These are phyloP conservation scores for Drosophila kokeensis DNA, from an alignment of 2,888 invertebrate genomes.

Conservation along the genomic window DNA sequence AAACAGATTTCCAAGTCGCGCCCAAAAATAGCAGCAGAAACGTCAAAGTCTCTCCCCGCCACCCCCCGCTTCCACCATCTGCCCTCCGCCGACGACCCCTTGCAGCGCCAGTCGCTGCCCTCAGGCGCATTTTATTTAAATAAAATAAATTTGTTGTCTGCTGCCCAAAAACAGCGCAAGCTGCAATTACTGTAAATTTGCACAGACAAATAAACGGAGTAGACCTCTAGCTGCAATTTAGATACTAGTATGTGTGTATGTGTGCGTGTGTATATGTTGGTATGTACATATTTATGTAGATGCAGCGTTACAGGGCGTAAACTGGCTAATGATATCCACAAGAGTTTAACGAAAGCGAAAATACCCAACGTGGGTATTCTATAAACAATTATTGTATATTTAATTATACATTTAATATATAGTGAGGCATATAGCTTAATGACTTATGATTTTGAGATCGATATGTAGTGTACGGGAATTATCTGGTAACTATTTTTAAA, in stretches of 20 bases:
- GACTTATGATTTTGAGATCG: neutral
- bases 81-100: neutral
- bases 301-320: neutral
- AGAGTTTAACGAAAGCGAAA: constrained; percentile 8
- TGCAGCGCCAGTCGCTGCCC: constrained; percentile 55
- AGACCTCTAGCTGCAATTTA: constrained; percentile 11
- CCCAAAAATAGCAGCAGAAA: constrained; percentile 68
- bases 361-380: neutral
- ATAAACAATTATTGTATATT: neutral
- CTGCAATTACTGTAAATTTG: constrained; percentile 74
- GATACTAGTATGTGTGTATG: neutral
- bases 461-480: neutral
- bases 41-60: constrained; percentile 16
- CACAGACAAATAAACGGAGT: constrained; percentile 53
- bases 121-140: constrained; percentile 75
- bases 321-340: neutral
- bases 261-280: neutral
- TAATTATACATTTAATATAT: neutral
- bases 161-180: constrained; percentile 49
- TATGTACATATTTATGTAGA: neutral
- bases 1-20: constrained; percentile 68
- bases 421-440: neutral
- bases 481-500: neutral
- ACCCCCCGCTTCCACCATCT: neutral
- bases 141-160: constrained; percentile 77